Conservation (phyloP, 2,113 vertebrate species). For the Trogon melanurus region DNA sequence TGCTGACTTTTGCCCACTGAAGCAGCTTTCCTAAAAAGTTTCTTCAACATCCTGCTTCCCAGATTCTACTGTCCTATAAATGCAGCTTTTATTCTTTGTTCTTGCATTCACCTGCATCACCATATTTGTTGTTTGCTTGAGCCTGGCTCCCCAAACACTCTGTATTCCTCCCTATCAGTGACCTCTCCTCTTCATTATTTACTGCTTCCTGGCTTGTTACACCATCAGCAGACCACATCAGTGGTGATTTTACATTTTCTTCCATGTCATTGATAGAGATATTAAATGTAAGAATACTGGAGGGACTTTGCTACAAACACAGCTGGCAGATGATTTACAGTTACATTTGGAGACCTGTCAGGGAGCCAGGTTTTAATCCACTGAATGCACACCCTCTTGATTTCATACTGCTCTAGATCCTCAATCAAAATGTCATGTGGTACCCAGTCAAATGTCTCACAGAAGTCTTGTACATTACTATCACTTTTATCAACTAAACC, state of each 20-base stretch:
- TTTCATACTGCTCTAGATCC: conserved; percentile 60
- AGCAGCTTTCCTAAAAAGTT: background rate
- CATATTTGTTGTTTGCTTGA: background rate
- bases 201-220: background rate
- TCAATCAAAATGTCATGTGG: conserved; percentile 61
- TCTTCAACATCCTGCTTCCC: background rate
- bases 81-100: background rate
- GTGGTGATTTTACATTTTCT: conserved; percentile 39
- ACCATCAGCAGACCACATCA: conserved; percentile 10
- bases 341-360: conserved; percentile 65
- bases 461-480: conserved; percentile 22
- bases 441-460: conserved; percentile 35
- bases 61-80: background rate
- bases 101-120: background rate
- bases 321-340: conserved; percentile 66
- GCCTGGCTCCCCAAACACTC: background rate
- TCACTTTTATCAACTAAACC: conserved; percentile 43
- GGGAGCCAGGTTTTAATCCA: conserved; percentile 65
- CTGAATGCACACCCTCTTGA: conserved; percentile 54
- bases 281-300: conserved; percentile 48
- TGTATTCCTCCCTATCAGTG: background rate
- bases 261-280: conserved; percentile 55
- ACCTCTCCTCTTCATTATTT: conserved; percentile 24
- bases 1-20: background rate
- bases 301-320: conserved; percentile 49